Evolutionary conservation across 2,113 vertebrate genomes (phyloP).

Genomic region (Elachura formosa): DNA sequence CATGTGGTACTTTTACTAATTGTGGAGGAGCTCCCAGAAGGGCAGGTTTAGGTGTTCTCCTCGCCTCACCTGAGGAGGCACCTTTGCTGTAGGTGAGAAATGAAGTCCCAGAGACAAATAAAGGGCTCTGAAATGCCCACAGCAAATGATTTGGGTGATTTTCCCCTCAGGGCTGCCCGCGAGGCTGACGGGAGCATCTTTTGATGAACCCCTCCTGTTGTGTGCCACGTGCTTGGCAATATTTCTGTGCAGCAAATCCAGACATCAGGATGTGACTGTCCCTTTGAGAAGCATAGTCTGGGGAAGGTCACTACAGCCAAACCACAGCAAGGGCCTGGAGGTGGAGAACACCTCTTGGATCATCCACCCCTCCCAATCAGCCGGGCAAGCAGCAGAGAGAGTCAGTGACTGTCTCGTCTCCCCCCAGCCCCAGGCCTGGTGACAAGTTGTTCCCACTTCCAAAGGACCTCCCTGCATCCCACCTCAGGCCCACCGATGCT

Average conservation of each 20-base stretch:
- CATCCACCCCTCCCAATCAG: neutral
- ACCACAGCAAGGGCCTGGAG: neutral
- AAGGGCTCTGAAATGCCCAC: neutral
- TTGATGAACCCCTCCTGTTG: neutral
- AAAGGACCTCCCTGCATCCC: neutral
- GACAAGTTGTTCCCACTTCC: neutral
- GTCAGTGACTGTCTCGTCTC: neutral
- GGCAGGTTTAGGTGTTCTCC: neutral
- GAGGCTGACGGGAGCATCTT: rapidly evolving
- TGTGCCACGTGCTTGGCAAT: neutral
- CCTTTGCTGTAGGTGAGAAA: neutral
- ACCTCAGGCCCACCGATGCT: neutral
- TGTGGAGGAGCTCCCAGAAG: neutral
- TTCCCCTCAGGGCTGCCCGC: neutral
- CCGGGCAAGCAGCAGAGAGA: neutral
- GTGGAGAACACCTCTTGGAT: neutral
- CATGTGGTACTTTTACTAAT: neutral
- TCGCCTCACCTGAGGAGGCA: neutral
- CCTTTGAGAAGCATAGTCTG: neutral
- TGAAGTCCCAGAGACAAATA: neutral
- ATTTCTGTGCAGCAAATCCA: neutral
- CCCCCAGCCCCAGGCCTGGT: neutral
- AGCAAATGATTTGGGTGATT: neutral
- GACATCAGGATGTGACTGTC: neutral
- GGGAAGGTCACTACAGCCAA: neutral